Conservation (phyloP, 2,113 vertebrate species). For the Tetrax tetrax region DNA sequence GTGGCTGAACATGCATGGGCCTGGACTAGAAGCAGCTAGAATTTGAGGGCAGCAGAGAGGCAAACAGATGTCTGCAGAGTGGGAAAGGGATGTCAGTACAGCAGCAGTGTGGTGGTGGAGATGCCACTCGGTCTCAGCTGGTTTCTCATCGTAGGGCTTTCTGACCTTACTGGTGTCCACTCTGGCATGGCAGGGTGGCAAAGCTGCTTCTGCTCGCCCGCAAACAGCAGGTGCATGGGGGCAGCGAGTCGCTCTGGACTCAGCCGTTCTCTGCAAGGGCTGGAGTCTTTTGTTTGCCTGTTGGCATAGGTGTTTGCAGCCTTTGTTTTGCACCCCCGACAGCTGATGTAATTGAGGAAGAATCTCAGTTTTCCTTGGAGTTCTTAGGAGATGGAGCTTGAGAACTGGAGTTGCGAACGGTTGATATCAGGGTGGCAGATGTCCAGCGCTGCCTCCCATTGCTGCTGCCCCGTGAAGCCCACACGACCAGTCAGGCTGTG, state of each 20-base stretch:
- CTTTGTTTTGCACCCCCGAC: background rate
- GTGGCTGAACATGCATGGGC: background rate
- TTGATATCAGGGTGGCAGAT: background rate
- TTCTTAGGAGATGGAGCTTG: background rate
- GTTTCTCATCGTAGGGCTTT: background rate
- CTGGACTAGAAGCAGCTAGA: background rate
- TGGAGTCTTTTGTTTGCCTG: background rate
- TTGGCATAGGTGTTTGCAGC: background rate
- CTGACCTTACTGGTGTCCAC: background rate
- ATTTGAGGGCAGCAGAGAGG: background rate
- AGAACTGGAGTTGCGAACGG: rapidly evolving
- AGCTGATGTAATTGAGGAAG: background rate
- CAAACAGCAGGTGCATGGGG: rapidly evolving
- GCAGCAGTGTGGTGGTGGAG: background rate
- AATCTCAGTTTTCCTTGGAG: background rate
- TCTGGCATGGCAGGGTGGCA: no score
- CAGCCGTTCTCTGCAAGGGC: background rate
- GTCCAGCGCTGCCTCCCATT: rapidly evolving
- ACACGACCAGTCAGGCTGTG: rapidly evolving
- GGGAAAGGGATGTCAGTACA: rapidly evolving
- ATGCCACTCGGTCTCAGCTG: rapidly evolving
- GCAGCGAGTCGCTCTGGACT: background rate
- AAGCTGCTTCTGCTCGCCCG: background rate
- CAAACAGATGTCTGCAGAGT: background rate
- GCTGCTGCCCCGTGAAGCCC: background rate